A percentile compares a stretch with the other conserved stretches of the same genome.
phyloP scores from a whole-genome alignment of 2,888 invertebrate species.

The Caenorhabditis zanzibari region DNA sequence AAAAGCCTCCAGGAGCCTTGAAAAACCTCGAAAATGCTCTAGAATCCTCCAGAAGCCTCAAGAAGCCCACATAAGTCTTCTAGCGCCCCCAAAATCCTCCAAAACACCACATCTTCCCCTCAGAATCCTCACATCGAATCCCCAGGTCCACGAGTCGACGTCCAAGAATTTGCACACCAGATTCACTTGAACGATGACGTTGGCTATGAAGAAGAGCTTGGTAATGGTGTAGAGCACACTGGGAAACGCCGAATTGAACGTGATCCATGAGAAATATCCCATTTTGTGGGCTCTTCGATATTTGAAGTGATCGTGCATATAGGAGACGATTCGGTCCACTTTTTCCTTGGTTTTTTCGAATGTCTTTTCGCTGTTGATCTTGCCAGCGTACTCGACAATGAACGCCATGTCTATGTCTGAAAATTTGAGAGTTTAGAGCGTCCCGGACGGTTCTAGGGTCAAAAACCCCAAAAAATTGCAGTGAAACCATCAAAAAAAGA shows the following conservation, averaged over 20 bases:
- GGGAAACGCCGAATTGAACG: conserved; percentile 56
- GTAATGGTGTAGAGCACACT: conserved; percentile 47
- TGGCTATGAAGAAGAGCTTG: conserved; percentile 55
- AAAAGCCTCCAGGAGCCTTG: too few species aligned
- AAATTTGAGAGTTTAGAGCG: background rate
- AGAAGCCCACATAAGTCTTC: too few species aligned
- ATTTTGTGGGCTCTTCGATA: conserved; percentile 58
- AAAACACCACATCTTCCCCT: background rate
- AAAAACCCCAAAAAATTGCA: background rate
- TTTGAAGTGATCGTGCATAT: conserved; percentile 62
- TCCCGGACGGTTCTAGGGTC: too few species aligned
- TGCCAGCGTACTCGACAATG: conserved; percentile 51
- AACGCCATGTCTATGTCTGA: conserved; percentile 59
- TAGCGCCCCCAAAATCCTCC: background rate
- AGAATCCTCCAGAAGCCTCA: too few species aligned
- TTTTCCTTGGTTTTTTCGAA: conserved; percentile 44
- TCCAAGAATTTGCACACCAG: conserved; percentile 54
- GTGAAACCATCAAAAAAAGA: too few species aligned
- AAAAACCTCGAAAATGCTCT: too few species aligned
- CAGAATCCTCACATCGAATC: conserved; percentile 47
- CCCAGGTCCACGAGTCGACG: conserved; percentile 57
- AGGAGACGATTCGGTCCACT: conserved; percentile 41
- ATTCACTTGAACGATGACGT: conserved; percentile 59
- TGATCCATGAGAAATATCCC: conserved; percentile 50
- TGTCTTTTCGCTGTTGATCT: conserved; percentile 46